These are phyloP conservation scores for Odocoileus virginianus DNA, from an alignment of 2,113 vertebrate species.

Conservation along the genomic window DNA sequence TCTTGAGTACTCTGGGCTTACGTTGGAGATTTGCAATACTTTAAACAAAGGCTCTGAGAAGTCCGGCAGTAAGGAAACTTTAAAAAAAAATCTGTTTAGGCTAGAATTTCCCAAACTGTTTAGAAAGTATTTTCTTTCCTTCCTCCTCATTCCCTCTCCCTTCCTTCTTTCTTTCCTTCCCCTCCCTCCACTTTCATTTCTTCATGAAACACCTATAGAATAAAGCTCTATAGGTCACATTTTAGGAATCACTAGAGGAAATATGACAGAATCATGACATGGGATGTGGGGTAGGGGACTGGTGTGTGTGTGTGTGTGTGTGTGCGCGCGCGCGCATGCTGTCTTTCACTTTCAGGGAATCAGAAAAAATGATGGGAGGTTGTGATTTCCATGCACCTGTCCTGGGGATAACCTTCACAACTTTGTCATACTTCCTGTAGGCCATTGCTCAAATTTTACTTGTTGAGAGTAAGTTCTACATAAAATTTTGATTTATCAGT, in stretches of 20 bases:
- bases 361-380: not conserved
- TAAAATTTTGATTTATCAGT: not conserved
- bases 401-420: not conserved
- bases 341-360: not conserved
- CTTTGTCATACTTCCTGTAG: not conserved
- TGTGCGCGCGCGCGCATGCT: accelerated
- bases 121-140: not conserved
- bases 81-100: not conserved
- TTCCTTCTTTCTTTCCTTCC: not conserved
- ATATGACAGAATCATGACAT: not conserved
- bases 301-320: not conserved
- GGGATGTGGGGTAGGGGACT: too few relatives aligned
- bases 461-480: not conserved
- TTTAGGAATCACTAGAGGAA: not conserved
- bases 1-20: not conserved
- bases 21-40: not conserved
- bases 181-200: not conserved
- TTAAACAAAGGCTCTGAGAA: not conserved
- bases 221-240: not conserved
- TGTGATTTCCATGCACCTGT: not conserved
- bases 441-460: not conserved
- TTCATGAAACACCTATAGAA: not conserved
- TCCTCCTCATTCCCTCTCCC: not conserved
- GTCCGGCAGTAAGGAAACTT: not conserved
- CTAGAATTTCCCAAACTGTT: not conserved